Percentiles rank a stretch among this genome's conserved stretches.
Conservation (phyloP, 2,113 vertebrate species). For the Dolichallabes microphthalmus region DNA sequence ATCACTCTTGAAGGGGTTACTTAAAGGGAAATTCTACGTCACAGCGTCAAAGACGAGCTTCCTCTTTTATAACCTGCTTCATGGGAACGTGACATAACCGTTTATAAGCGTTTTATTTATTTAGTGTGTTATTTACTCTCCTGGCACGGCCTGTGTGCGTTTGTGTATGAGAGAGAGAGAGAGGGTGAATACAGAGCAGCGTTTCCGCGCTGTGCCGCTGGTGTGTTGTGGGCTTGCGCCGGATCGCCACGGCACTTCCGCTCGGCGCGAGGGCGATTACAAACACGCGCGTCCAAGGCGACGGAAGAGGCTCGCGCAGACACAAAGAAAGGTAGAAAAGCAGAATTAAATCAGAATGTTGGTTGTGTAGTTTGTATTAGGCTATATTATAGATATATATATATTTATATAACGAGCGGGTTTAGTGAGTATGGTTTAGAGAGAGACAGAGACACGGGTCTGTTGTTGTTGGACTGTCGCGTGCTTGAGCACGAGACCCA, state of each 20-base stretch:
- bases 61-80: neutral
- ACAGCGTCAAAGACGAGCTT: neutral
- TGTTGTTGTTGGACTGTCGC: conserved; percentile 60
- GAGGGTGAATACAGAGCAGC: neutral
- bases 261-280: conserved; percentile 77
- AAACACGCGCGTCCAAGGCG: conserved; percentile 80
- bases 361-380: neutral
- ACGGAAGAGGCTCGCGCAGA: conserved; percentile 69
- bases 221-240: conserved; percentile 53
- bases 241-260: conserved; percentile 80
- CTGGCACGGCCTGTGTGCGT: neutral
- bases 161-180: too few relatives aligned
- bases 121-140: neutral
- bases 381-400: neutral
- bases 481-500: conserved; percentile 59
- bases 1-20: neutral
- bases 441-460: conserved; percentile 17
- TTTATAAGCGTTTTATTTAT: neutral
- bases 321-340: conserved; percentile 78
- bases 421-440: neutral
- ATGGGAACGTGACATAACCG: neutral
- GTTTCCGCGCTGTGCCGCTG: conserved; percentile 40
- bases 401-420: neutral
- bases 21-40: neutral
- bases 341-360: conserved; percentile 1